Evolutionary conservation across 2,797 vertebrate genomes (phyloP).

Genomic region (Myripristis jacobus): DNA sequence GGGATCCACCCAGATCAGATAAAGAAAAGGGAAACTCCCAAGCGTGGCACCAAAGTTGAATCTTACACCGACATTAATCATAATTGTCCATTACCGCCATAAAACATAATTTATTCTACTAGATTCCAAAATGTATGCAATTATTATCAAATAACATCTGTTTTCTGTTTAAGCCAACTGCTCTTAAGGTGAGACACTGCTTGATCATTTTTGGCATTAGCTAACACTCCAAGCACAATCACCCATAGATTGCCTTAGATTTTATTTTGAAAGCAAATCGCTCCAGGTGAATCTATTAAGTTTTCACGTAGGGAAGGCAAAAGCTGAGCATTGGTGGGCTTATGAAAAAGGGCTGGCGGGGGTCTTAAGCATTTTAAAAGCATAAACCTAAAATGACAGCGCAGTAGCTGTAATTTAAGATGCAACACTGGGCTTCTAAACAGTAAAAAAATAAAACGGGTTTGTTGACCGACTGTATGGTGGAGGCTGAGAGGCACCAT

Average conservation of each 20-base stretch:
- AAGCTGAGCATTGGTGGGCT: slow-evolving; percentile 18
- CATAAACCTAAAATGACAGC: slow-evolving; percentile 24
- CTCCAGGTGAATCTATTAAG: slow-evolving; percentile 31
- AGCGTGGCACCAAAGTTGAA: slow-evolving; percentile 30
- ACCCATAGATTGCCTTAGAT: slow-evolving; percentile 23
- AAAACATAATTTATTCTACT: slow-evolving; percentile 39
- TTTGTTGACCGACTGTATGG: slow-evolving; percentile 17
- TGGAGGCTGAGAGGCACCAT: slow-evolving; percentile 10
- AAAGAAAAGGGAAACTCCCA: slow-evolving; percentile 35
- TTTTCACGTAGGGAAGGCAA: background rate
- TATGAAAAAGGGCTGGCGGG: slow-evolving; percentile 12
- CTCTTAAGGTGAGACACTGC: slow-evolving; percentile 8
- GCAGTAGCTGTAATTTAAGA: slow-evolving; percentile 21
- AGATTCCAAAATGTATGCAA: slow-evolving; percentile 28
- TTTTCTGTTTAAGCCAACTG: slow-evolving; percentile 26
- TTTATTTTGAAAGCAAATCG: slow-evolving; percentile 16
- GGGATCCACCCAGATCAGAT: slow-evolving; percentile 62
- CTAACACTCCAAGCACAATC: slow-evolving; percentile 24
- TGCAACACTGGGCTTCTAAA: slow-evolving; percentile 13
- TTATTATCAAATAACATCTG: slow-evolving; percentile 21
- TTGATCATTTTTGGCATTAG: slow-evolving; percentile 26
- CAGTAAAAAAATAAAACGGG: background rate
- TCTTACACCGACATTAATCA: slow-evolving; percentile 35
- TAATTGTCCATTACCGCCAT: slow-evolving; percentile 31
- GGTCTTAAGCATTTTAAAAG: slow-evolving; percentile 24